Evolutionary conservation across 2,113 vertebrate species (phyloP).

Genomic region (Hippocampus comes): DNA sequence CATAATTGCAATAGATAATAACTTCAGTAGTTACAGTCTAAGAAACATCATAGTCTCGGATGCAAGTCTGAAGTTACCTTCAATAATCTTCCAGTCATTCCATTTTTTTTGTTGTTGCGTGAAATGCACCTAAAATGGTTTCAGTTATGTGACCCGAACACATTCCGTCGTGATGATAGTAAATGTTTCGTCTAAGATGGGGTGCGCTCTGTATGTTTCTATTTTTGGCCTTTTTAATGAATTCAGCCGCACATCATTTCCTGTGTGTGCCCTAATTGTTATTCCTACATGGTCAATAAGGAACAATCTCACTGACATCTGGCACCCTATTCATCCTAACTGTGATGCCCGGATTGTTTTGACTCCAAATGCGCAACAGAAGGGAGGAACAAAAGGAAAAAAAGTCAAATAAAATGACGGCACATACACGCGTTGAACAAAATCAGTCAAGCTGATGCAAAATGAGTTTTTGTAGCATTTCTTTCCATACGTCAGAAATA

Average conservation of each 20-base stretch:
- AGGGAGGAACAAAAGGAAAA: conserved; percentile 33
- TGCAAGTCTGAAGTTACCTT: neutral
- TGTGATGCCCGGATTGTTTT: conserved; percentile 52
- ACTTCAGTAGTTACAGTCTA: neutral
- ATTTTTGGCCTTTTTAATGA: neutral
- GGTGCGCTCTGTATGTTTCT: neutral
- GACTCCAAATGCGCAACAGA: conserved; percentile 57
- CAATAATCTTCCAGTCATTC: neutral
- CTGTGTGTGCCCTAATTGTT: conserved; percentile 20
- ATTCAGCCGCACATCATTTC: conserved; percentile 21
- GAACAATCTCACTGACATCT: conserved; percentile 36
- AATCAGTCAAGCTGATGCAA: conserved; percentile 14
- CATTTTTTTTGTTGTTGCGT: neutral
- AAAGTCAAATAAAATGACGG: neutral
- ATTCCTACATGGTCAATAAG: conserved; percentile 22
- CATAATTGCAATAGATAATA: neutral
- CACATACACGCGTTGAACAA: conserved; percentile 38
- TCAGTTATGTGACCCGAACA: neutral
- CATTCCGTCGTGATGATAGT: neutral
- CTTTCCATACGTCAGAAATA: neutral
- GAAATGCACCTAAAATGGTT: neutral
- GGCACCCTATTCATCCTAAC: conserved; percentile 42
- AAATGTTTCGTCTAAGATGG: neutral
- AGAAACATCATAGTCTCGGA: neutral
- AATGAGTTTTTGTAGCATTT: conserved; percentile 15